Evolutionary conservation across 2,113 vertebrate genomes (phyloP).

Genomic region (Nothoprocta pentlandii): DNA sequence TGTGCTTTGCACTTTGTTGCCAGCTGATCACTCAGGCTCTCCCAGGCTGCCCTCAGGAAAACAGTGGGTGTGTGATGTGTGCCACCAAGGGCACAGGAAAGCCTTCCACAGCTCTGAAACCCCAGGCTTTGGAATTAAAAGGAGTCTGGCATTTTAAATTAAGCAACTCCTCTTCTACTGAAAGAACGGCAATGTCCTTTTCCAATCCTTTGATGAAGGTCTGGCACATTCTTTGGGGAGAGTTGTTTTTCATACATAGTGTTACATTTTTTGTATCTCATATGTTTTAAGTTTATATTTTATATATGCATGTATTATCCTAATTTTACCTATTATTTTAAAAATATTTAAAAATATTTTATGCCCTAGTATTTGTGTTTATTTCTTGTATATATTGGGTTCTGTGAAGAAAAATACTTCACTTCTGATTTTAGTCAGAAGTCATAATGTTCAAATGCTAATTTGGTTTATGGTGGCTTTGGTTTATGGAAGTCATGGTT

Average conservation of each 20-base stretch:
- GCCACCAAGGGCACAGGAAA: background rate
- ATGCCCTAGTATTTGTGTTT: background rate
- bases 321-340: background rate
- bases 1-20: constrained; percentile 13
- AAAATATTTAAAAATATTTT: background rate
- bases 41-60: background rate
- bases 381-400: background rate
- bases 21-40: background rate
- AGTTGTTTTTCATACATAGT: background rate
- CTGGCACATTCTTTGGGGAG: background rate
- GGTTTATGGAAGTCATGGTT: background rate
- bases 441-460: background rate
- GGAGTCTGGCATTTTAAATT: background rate
- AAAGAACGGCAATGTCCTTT: background rate
- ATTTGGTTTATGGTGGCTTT: too few species aligned
- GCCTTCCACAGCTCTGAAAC: background rate
- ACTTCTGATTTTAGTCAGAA: background rate
- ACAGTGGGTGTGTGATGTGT: background rate
- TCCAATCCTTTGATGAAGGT: too few species aligned
- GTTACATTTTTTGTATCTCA: background rate
- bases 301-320: background rate
- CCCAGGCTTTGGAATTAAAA: background rate
- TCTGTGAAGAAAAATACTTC: too few species aligned
- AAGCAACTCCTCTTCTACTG: background rate
- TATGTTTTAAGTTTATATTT: background rate